Evolutionary conservation across 1,140 invertebrate genomes (phyloP), one percentile per base, ranked within the genome.

Genomic region (Atta cephalotes): DNA sequence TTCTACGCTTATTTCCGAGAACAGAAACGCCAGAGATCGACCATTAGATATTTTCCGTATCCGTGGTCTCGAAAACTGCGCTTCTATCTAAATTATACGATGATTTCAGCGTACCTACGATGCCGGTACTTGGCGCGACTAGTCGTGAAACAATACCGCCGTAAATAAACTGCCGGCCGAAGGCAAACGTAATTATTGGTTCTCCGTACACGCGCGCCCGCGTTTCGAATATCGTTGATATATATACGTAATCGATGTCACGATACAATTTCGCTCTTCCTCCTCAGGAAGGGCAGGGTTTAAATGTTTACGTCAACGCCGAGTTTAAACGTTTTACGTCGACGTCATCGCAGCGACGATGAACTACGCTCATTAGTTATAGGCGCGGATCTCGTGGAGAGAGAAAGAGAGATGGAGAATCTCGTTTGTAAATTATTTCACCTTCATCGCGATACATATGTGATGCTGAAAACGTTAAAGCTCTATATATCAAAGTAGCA

Each of bases 181-280:
- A 21, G 39, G 28, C 68, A 76, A 84, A 84, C 70, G 80, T 84
- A 84, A 84, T 84, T 84, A 84, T 76, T 56, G 70, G 80, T 63
- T 84, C 80, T 63, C 56, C 45, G 25, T 72, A 21, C 53, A 74
- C 51, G 7, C 14, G 68, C 25, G 70, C 16, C 21, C 12, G 49
- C 65, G 28, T 25, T 25, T 68, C 56, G 25, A 72, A 82, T 82
- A 62, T 74, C 80, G 80, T 12, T 39, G 79, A 53, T 45, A 7
- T 58, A 58, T 58, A 58, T 2, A n/a, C 49, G 1, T 12, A 45
- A 45, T 68, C 21, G 21, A 49, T 51, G 21, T n/a, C 39, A 39
- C 63, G 78, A 70, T 58, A 81, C 39, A 18, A 35, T 74, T 60
- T 58, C 2, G 21, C 28, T 49, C 28, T 35, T 21, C 25, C 25